Base-by-base conservation (phyloP, 2,888 invertebrate species). In the Polymixis flavicincta region DNA sequence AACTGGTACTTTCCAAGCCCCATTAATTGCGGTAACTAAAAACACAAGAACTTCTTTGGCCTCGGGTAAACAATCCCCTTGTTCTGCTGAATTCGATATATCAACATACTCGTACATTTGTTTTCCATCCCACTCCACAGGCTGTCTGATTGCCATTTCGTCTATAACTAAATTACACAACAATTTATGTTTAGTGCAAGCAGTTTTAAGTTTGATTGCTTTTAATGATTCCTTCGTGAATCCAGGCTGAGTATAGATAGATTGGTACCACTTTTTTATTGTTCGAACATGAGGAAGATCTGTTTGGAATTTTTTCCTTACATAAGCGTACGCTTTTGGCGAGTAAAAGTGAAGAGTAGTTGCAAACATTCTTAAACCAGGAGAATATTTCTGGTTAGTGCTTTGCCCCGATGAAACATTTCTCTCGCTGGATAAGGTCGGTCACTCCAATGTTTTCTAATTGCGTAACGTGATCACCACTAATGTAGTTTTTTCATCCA, bases 81-180 rank as follows among this genome's bases (percentile, higher is more conserved):
- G 22, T 14, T 19, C 17, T 25, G 19, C 52, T 42, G 19, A 48
- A 52, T 60, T 54, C 0, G n/a, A 19, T 48, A 71, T 55, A 19
- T 78, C 64, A 7, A 78, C 65, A 70, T 78, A 78, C 17, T 75
- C 78, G 32, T 73, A 70, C 48, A 50, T 57, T 61, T 63, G 11
- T 50, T 57, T 60, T 17, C 80, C 80, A 48, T 77, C 74, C 68
- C 61, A 77, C 55, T 74, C 74, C 3, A 59, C n/a, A n/a, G 32
- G 45, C 14, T 73, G 37, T n/a, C 17, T 59, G 0, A 78, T 78
- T 14, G 75, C 72, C 79, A 79, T 82, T 66, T 82, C 78, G 19
- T 79, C 82, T 2, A 73, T 4, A 19, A 52, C 28, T 42, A 71
- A 54, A 52, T 63, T 63, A 22, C 52, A 63, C 6, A 71, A 17